These are phyloP conservation scores for Leucoma salicis DNA, from an alignment of 2,888 invertebrate genomes.

Conservation along the genomic window DNA sequence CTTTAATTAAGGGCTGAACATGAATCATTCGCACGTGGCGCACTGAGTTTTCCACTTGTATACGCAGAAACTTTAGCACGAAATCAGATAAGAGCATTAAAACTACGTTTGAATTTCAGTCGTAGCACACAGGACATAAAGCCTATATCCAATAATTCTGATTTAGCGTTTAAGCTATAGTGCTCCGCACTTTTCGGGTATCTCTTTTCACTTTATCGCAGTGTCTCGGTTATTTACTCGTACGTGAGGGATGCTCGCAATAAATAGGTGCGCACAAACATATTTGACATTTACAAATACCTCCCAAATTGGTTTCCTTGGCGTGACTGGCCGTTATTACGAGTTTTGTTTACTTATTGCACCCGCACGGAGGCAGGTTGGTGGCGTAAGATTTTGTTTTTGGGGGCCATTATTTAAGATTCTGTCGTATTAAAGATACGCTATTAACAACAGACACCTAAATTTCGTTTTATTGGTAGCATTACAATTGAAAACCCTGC, in stretches of 20 bases:
- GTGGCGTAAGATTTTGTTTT: slow-evolving; percentile 39
- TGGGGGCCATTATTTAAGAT: slow-evolving; percentile 32
- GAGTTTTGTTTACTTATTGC: slow-evolving; percentile 70
- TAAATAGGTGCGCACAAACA: slow-evolving; percentile 80
- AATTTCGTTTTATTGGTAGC: slow-evolving; percentile 20
- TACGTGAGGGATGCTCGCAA: slow-evolving; percentile 80
- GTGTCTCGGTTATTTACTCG: slow-evolving; percentile 80
- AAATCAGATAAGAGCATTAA: slow-evolving; percentile 44
- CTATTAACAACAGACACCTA: slow-evolving; percentile 15
- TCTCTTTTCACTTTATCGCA: slow-evolving; percentile 80
- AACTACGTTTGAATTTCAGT: slow-evolving; percentile 48
- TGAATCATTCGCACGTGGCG: slow-evolving; percentile 83
- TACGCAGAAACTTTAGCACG: slow-evolving; percentile 58
- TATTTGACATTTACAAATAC: slow-evolving; percentile 80
- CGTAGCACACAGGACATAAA: slow-evolving; percentile 44
- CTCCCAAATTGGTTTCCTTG: slow-evolving; percentile 77
- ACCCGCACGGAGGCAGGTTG: slow-evolving; percentile 47
- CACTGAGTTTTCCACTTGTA: slow-evolving; percentile 80
- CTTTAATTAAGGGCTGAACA: slow-evolving; percentile 82
- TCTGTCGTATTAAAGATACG: slow-evolving; percentile 24
- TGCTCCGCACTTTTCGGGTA: slow-evolving; percentile 58
- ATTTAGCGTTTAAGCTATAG: slow-evolving; percentile 57
- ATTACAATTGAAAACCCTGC: too few species aligned
- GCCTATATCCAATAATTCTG: slow-evolving; percentile 42
- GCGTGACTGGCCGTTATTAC: slow-evolving; percentile 76